Evolutionary conservation across 2,113 vertebrate genomes (phyloP).

Genomic region (Corynorhinus townsendii): DNA sequence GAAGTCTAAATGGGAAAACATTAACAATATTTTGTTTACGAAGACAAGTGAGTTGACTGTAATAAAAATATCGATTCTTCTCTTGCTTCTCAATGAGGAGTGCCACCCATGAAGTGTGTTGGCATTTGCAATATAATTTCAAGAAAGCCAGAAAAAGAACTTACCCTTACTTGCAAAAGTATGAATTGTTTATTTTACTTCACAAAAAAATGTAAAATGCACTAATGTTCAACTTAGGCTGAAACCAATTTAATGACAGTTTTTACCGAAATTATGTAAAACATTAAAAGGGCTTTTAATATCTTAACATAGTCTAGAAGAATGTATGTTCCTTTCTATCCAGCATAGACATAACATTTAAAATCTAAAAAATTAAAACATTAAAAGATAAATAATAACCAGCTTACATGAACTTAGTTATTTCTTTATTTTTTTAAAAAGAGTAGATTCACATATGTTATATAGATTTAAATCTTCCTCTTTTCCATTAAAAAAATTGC

Average conservation of each 20-base stretch:
- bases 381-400: constrained; percentile 14
- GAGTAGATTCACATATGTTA: background rate
- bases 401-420: background rate
- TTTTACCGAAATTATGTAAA: constrained; percentile 47
- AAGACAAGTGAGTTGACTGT: constrained; percentile 50
- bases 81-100: constrained; percentile 38
- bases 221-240: constrained; percentile 48
- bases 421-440: background rate
- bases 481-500: background rate
- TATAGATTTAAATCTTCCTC: background rate
- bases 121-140: constrained; percentile 46
- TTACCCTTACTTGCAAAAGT: constrained; percentile 25
- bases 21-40: constrained; percentile 49
- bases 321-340: background rate
- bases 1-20: constrained; percentile 40
- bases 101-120: constrained; percentile 6
- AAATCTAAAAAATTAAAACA: background rate
- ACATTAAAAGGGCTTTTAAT: background rate
- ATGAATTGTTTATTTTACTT: constrained; percentile 58
- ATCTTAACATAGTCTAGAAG: background rate
- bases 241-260: constrained; percentile 45
- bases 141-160: constrained; percentile 47
- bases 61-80: constrained; percentile 40
- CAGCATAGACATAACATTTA: background rate
- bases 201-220: constrained; percentile 53